These are phyloP conservation scores for Tuberolachnus salignus DNA, from an alignment of 2,888 invertebrate species.

Conservation along the genomic window DNA sequence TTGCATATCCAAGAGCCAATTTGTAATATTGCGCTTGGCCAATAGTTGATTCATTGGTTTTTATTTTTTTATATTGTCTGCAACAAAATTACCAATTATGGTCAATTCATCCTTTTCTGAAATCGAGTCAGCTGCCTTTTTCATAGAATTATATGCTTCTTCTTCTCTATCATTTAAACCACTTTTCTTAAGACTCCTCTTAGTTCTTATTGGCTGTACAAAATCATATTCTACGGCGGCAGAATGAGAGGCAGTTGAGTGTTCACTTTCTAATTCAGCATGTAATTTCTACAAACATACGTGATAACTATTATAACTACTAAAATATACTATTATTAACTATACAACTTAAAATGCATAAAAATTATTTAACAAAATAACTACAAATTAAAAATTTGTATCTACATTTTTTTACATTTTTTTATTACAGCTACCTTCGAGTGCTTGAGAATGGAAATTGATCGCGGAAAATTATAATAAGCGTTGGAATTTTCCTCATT, in stretches of 20 bases:
- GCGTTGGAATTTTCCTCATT: constrained; percentile 49
- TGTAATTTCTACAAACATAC: constrained; percentile 13
- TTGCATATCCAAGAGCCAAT: constrained; percentile 31
- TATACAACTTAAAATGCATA: constrained; percentile 17
- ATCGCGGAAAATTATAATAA: constrained; percentile 44
- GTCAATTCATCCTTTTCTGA: constrained; percentile 30
- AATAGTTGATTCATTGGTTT: constrained; percentile 32
- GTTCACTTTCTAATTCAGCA: constrained; percentile 12
- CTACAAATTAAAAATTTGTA: neutral
- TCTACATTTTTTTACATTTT: constrained; percentile 18
- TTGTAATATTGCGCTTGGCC: constrained; percentile 12
- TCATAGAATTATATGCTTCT: constrained; percentile 29
- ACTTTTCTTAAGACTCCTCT: constrained; percentile 14
- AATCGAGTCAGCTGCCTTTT: constrained; percentile 27
- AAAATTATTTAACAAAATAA: constrained; percentile 21
- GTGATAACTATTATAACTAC: constrained; percentile 29
- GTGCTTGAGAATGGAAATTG: constrained; percentile 39
- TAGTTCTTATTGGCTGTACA: constrained; percentile 27
- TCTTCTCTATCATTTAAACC: constrained; percentile 29
- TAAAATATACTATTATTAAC: too few species aligned
- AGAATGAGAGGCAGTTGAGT: constrained; percentile 20
- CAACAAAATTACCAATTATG: constrained; percentile 35
- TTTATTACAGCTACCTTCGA: constrained; percentile 43
- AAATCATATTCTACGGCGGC: constrained; percentile 16
- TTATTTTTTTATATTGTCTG: constrained; percentile 22